These are phyloP conservation scores for Zootermopsis nevadensis DNA, from an alignment of 2,888 invertebrate species.

Conservation along the genomic window DNA sequence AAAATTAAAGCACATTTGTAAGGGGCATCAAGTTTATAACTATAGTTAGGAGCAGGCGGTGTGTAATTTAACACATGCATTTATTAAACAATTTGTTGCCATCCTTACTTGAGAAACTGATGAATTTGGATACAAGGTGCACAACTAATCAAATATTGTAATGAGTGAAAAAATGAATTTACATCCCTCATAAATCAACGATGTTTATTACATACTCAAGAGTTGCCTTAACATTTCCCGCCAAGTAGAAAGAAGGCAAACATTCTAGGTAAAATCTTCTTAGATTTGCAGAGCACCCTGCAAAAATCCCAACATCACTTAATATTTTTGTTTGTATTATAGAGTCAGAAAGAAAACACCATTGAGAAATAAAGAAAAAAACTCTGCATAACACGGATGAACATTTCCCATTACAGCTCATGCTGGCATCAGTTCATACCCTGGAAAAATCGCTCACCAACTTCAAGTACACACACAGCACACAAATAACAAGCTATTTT, in stretches of 20 bases:
- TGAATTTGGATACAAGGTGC: slow-evolving; percentile 48
- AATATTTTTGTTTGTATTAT: slow-evolving; percentile 46
- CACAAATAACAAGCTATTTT: slow-evolving; percentile 54
- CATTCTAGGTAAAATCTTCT: slow-evolving; percentile 48
- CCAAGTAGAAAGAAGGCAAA: slow-evolving; percentile 48
- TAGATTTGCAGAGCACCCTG: slow-evolving; percentile 50
- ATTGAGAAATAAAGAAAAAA: slow-evolving; percentile 45
- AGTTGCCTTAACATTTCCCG: slow-evolving; percentile 42
- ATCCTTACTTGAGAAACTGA: slow-evolving; percentile 42
- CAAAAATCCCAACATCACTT: slow-evolving; percentile 47
- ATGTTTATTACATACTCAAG: slow-evolving; percentile 21
- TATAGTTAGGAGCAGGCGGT: slow-evolving; percentile 46
- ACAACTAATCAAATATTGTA: slow-evolving; percentile 38
- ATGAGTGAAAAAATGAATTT: slow-evolving; percentile 22
- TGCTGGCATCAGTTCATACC: slow-evolving; percentile 45
- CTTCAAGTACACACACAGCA: slow-evolving; percentile 52
- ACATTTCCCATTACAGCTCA: slow-evolving; percentile 41
- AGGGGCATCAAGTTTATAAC: slow-evolving; percentile 48
- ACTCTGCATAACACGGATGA: slow-evolving; percentile 24
- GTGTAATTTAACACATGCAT: slow-evolving; percentile 43
- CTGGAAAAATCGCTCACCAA: slow-evolving; percentile 49
- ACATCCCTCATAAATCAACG: slow-evolving; percentile 18
- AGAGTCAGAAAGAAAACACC: slow-evolving; percentile 38
- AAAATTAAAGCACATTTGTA: slow-evolving; percentile 50
- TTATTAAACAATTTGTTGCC: slow-evolving; percentile 40